Evolutionary conservation across 1,140 invertebrate genomes (phyloP).

Genomic region (Araneus ventricosus): DNA sequence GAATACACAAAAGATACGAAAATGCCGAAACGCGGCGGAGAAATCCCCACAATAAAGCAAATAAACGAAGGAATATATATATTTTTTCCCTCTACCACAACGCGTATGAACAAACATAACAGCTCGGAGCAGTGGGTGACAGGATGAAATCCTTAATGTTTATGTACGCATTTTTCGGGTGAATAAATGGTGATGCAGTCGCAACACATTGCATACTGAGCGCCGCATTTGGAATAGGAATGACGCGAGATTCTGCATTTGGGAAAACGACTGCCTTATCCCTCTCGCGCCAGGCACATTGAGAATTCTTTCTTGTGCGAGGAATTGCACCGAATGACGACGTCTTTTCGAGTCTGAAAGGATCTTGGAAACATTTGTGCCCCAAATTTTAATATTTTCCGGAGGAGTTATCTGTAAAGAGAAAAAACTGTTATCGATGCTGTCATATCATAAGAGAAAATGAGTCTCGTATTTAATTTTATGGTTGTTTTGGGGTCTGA

Average conservation of each 20-base stretch:
- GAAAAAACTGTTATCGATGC: not conserved
- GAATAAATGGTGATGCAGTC: conserved; percentile 38
- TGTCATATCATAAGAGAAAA: not conserved
- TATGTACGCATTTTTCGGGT: conserved; percentile 31
- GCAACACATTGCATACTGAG: not conserved
- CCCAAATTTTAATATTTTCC: not conserved
- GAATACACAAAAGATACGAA: not conserved
- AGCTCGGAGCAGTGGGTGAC: not conserved
- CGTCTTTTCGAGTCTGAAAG: not conserved
- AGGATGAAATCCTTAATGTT: conserved; percentile 28
- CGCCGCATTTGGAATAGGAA: conserved; percentile 3
- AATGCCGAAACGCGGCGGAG: not conserved
- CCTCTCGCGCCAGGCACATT: not conserved
- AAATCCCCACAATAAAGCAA: not conserved
- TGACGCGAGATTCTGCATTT: conserved; percentile 6
- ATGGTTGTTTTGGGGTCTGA: not conserved
- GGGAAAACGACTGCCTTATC: not conserved
- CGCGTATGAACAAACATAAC: not conserved
- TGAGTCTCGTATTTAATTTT: not conserved
- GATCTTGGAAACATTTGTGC: not conserved
- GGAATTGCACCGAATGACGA: not conserved
- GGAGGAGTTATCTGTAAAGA: not conserved
- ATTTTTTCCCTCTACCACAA: not conserved
- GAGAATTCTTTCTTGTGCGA: not conserved
- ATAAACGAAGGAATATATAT: not conserved